Base-by-base conservation (phyloP, 2,888 invertebrate genomes). In the Leptopilina syphax region DNA sequence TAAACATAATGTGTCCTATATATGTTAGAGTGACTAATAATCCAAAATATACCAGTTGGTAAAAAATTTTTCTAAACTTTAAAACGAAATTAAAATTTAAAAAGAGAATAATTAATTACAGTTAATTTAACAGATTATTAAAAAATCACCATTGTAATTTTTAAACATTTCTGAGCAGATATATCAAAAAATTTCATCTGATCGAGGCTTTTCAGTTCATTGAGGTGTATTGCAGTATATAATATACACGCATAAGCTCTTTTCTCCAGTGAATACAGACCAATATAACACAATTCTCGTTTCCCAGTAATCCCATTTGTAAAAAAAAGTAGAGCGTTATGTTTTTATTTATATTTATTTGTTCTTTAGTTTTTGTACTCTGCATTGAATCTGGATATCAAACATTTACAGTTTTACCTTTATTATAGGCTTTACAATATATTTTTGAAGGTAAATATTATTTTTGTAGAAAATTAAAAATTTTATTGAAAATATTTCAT, bases 161-260 rank as follows among this genome's bases (percentile, higher is more conserved):
- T 44, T 44, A 7, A 10, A 63, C 24, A 63, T 63, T 63, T 63
- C 9, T 63, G 3, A 9, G 24, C 7, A 12, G 50, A 63, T 63
- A 7, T 24, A 18, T 8, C 1, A 57, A 73, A 73, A 27, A 54
- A 34, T 73, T 73, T n/a, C n/a, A 73, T 9, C 27, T 73, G 57
- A 57, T 73, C 34, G 57, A n/a, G n/a, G 13, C 73, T 34, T 41
- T 73, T 13, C n/a, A 73, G 73, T 73, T 57, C 9, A 34, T 73
- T 73, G 34, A 27, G 54, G 34, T 54, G 34, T 5, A 73, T 57
- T 34, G 34, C 34, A 4, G 12, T 54, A 24, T n/a, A 57, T 73
- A 57, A 73, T 34, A 57, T 57, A 73, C 54, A 57, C 54, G 70
- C 70, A 73, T 73, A 73, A 57, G 18, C 27, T n/a, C 9, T 70